Conservation (phyloP, 2,113 vertebrate species). For the Amblyornis subalaris region DNA sequence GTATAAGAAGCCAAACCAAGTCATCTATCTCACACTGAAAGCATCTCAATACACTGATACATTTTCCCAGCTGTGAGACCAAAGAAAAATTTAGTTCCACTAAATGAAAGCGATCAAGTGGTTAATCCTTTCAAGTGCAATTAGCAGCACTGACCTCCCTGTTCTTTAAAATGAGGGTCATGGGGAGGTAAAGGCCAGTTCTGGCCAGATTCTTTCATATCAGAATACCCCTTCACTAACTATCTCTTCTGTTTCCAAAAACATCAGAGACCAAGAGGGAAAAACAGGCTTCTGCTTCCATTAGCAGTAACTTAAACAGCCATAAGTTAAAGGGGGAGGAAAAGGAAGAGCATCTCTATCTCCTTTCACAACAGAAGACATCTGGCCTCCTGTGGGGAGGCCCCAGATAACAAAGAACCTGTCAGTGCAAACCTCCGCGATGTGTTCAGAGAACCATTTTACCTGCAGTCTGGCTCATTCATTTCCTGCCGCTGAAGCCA, state of each 20-base stretch:
- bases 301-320: conserved; percentile 65
- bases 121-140: conserved; percentile 54
- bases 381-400: conserved; percentile 43
- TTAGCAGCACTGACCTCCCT: conserved; percentile 31
- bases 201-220: conserved; percentile 36
- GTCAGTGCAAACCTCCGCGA: conserved; percentile 8
- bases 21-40: not conserved
- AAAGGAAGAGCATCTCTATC: conserved; percentile 57
- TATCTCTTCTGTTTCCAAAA: conserved; percentile 43
- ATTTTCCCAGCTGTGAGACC: not conserved
- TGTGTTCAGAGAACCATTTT: conserved; percentile 50
- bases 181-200: conserved; percentile 40
- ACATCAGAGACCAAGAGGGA: conserved; percentile 36
- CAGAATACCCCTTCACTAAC: not conserved
- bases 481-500: conserved; percentile 59
- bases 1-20: not conserved
- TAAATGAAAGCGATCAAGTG: conserved; percentile 28
- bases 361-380: conserved; percentile 52
- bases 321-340: conserved; percentile 61
- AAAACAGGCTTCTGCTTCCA: conserved; percentile 51
- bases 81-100: not conserved
- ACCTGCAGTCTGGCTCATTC: conserved; percentile 56
- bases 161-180: conserved; percentile 50
- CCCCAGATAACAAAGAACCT: conserved; percentile 63
- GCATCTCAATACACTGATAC: not conserved